Evolutionary conservation across 53 echinoderm and acorn worm genomes (phyloP).

Genomic region (Antedon mediterranea): DNA sequence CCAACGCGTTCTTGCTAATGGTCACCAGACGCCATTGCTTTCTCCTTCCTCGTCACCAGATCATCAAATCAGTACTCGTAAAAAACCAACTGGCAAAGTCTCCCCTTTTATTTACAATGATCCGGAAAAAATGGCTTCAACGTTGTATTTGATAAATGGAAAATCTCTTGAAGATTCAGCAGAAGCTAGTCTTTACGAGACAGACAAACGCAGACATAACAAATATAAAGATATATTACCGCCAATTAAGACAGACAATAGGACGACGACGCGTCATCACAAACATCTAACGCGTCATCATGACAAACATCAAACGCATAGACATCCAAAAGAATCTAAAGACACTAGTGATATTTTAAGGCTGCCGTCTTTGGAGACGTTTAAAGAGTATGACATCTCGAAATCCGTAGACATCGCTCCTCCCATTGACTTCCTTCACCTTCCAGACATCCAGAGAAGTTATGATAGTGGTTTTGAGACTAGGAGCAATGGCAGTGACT

Average conservation of each 20-base stretch:
- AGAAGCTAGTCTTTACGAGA: too few relatives aligned
- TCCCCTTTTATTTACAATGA: too few relatives aligned
- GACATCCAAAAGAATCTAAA: not conserved
- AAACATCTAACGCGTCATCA: not conserved
- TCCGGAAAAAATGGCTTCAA: too few relatives aligned
- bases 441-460: not conserved
- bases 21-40: too few relatives aligned
- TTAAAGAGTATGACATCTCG: not conserved
- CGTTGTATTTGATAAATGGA: too few relatives aligned
- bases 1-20: too few relatives aligned
- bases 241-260: not conserved
- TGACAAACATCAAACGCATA: not conserved
- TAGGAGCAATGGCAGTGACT: not conserved
- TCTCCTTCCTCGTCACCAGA: too few relatives aligned
- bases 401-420: not conserved
- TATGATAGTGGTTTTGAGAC: not conserved
- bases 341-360: not conserved
- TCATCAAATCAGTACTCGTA: too few relatives aligned
- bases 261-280: not conserved
- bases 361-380: not conserved
- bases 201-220: not conserved
- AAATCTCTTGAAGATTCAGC: too few relatives aligned
- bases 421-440: not conserved
- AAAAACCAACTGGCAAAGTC: too few relatives aligned
- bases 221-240: not conserved